Percentiles rank a stretch among this genome's conserved stretches.
Conservation (phyloP, 2,797 vertebrate genomes). For the Hybognathus amarus region DNA sequence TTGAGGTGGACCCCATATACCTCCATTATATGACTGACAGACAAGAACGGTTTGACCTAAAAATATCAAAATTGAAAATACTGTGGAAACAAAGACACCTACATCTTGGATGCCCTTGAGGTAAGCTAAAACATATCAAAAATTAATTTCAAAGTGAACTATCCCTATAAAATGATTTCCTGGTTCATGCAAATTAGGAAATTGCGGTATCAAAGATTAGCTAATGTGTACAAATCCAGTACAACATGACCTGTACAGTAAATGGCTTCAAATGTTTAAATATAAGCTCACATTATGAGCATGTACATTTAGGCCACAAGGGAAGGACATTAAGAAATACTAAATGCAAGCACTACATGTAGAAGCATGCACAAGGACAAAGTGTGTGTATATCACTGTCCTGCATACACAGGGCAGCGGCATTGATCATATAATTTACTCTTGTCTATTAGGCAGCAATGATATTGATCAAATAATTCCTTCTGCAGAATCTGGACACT, state of each 20-base stretch:
- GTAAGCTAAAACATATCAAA: too few relatives aligned
- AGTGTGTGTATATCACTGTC: slow-evolving; percentile 50
- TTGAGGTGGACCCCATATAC: too few relatives aligned
- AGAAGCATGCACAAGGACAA: slow-evolving; percentile 29
- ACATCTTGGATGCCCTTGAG: too few relatives aligned
- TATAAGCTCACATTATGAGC: not conserved
- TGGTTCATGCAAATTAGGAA: not conserved
- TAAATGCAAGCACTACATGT: not conserved
- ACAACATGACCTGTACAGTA: not conserved
- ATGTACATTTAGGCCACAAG: not conserved
- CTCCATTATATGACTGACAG: too few relatives aligned
- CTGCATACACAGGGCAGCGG: slow-evolving; percentile 56
- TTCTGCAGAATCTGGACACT: slow-evolving; percentile 72
- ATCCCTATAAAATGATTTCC: not conserved
- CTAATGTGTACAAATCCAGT: not conserved
- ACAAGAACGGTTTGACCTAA: too few relatives aligned
- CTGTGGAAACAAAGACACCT: too few relatives aligned
- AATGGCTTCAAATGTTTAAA: not conserved
- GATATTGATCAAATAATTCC: slow-evolving; percentile 85
- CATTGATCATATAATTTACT: slow-evolving; percentile 86
- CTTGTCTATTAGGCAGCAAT: slow-evolving; percentile 78
- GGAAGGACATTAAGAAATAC: not conserved
- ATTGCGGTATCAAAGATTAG: not conserved
- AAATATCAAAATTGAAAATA: too few relatives aligned
- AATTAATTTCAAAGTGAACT: too few relatives aligned